phyloP scores from a whole-genome alignment of 2,888 invertebrate genomes.

The Pimpla rufipes region DNA sequence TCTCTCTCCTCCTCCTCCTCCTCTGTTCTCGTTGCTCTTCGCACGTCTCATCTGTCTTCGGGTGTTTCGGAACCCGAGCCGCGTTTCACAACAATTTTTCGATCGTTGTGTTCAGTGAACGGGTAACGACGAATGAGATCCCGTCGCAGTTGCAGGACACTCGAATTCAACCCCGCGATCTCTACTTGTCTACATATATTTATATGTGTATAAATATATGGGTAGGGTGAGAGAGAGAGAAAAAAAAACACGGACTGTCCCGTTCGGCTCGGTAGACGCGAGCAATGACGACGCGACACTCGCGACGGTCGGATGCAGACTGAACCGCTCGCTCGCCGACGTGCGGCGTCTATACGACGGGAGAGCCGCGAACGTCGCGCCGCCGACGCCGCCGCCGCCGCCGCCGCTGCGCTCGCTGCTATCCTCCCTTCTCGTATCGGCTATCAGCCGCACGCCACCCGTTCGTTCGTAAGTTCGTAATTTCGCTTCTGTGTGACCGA shows the following conservation, averaged over 20 bases:
- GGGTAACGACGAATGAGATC: not conserved
- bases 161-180: constrained; percentile 20
- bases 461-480: not conserved
- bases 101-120: constrained; percentile 10
- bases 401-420: constrained; percentile 11
- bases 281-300: constrained; percentile 75
- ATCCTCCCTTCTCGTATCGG: constrained; percentile 66
- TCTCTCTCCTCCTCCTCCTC: constrained; percentile 34
- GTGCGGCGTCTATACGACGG: constrained; percentile 68
- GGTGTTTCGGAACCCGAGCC: too few relatives aligned
- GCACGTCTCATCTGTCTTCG: too few relatives aligned
- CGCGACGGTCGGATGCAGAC: constrained; percentile 81
- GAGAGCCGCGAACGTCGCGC: constrained; percentile 48
- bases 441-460: constrained; percentile 62
- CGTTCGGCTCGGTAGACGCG: constrained; percentile 60
- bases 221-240: constrained; percentile 20
- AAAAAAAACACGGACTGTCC: constrained; percentile 65
- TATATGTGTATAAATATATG: constrained; percentile 12
- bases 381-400: not conserved
- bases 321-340: constrained; percentile 77
- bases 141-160: not conserved
- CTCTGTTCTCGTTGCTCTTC: constrained; percentile 8
- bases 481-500: constrained; percentile 1
- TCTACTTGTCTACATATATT: not conserved
- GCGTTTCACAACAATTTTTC: constrained; percentile 46